Percentiles rank a stretch among this genome's conserved stretches.
phyloP scores from a whole-genome alignment of 2,797 vertebrate genomes.

The Rhinoraja longicauda region DNA sequence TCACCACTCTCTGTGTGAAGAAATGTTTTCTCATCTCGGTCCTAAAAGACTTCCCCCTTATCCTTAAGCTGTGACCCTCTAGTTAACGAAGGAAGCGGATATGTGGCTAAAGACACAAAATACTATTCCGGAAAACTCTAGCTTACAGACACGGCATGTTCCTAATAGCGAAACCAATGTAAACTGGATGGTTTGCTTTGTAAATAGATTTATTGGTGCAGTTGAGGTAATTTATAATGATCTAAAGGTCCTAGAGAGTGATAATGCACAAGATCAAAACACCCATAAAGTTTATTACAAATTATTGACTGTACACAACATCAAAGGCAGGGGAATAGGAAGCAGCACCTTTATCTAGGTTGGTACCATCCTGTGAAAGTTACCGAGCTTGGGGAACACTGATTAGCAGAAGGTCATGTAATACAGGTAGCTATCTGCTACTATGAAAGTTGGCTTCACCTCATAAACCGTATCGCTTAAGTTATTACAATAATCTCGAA shows the following conservation, averaged over 20 bases:
- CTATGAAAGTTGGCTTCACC: background rate
- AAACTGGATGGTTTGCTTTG: background rate
- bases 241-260: conserved; percentile 39
- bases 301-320: conserved; percentile 43
- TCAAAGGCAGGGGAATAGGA: conserved; percentile 28
- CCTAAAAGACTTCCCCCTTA: too few species aligned
- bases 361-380: conserved; percentile 49
- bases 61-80: too few species aligned
- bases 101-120: background rate
- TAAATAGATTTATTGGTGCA: background rate
- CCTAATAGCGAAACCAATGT: too few species aligned
- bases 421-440: conserved; percentile 43
- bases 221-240: conserved; percentile 18
- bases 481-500: conserved; percentile 6
- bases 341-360: conserved; percentile 42
- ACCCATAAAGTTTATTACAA: conserved; percentile 42
- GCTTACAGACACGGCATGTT: background rate
- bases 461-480: conserved; percentile 29
- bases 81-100: background rate
- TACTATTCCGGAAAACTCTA: background rate
- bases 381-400: conserved; percentile 41
- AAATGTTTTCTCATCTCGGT: too few species aligned
- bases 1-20: too few species aligned
- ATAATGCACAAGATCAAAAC: conserved; percentile 40
- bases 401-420: conserved; percentile 44